Evolutionary conservation across 1,140 invertebrate genomes (phyloP).

Genomic region (silkworm (Bombyx mori)): ASM3026992v2 NC_085119.1:1282001-1282500

Average conservation of each 20-base stretch:
- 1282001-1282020: conserved; percentile 12
- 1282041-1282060: conserved; percentile 10
- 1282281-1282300: too few relatives aligned
- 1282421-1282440: conserved; percentile 9
- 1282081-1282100: conserved; percentile 14
- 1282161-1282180: too few relatives aligned
- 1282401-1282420: conserved; percentile 3
- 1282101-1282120: conserved; percentile 12
- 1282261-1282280: too few relatives aligned
- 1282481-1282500: conserved; percentile 1
- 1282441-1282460: conserved; percentile 1
- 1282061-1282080: conserved; percentile 13
- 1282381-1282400: neutral
- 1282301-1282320: neutral
- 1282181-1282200: too few relatives aligned
- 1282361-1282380: conserved; percentile 11
- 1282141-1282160: neutral
- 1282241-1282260: too few relatives aligned
- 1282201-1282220: too few relatives aligned
- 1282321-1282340: neutral
- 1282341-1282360: conserved; percentile 23
- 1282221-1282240: too few relatives aligned
- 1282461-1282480: conserved; percentile 6
- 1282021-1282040: conserved; percentile 13
- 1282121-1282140: neutral